Evolutionary conservation across 2,888 invertebrate genomes (phyloP), one percentile per base, ranked within the genome.

Genomic region (Parnassius apollo): DNA sequence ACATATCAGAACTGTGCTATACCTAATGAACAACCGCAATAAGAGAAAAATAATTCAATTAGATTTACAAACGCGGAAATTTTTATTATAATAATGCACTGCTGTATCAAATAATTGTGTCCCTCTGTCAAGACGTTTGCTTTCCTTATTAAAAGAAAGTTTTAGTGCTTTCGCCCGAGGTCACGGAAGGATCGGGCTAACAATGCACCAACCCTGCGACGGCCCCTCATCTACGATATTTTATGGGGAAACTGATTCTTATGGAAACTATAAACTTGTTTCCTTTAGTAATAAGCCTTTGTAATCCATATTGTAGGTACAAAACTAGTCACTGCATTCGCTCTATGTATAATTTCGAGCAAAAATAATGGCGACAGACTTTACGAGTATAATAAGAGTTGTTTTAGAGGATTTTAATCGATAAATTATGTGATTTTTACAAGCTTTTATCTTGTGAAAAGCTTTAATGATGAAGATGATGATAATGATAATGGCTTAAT

Each of bases 91-190:
- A 35, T 35, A 35, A 35, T 13, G 7, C 13, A 44, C 11, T 46
- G 25, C n/a, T 48, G 52, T 57, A 25, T 59, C 48, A 9, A 55
- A 56, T 64, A 83, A 85, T 82, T 80, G 79, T 74, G 71, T 42
- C 9, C 52, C 71, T 65, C 71, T 64, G 64, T 62, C 59, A 74
- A 73, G 77, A 78, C 75, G 72, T 75, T 73, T 71, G 68, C 69
- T 71, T 72, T 69, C 75, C 79, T 82, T 82, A 80, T 82, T 82
- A 82, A 75, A 74, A 69, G 73, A 72, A 70, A 74, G 73, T 77
- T 81, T 76, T 71, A 58, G 18, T 74, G 78, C 77, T 74, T 70
- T 65, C 67, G 69, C 66, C 69, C 67, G 64, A 59, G 60, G 49
- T 61, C 61, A 53, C 57, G 54, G 52, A 55, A 67, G 66, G 68